phyloP scores from a whole-genome alignment of 2,113 vertebrate species.

The Cyprinus carpio region DNA sequence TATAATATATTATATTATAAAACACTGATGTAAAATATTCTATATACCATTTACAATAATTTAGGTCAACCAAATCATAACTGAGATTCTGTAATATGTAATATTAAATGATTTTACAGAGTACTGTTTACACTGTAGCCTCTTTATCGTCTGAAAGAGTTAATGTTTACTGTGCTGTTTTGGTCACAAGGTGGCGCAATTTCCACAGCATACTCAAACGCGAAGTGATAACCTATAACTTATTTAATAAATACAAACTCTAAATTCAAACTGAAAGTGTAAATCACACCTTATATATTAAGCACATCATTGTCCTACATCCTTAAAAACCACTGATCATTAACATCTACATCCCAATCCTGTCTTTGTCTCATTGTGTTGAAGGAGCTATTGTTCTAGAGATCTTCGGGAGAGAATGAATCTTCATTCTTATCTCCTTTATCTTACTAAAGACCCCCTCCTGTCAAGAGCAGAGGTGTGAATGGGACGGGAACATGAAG shows the following conservation, averaged over 20 bases:
- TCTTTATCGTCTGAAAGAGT: no score
- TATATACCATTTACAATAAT: neutral
- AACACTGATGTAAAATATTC: no score
- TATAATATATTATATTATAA: no score
- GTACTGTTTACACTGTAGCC: no score
- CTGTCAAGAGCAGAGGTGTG: neutral
- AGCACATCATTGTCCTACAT: neutral
- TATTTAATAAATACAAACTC: neutral
- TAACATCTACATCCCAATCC: constrained; percentile 9
- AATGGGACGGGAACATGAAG: neutral
- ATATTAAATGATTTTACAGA: no score
- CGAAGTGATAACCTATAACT: neutral
- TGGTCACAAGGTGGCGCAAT: neutral
- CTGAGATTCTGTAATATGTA: no score
- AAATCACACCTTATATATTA: neutral
- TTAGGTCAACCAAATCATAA: no score
- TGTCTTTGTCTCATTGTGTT: neutral
- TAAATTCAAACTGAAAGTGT: neutral
- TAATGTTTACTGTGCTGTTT: neutral
- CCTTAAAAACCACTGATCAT: neutral
- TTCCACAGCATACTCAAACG: neutral
- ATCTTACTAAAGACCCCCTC: neutral
- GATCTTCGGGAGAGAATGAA: neutral
- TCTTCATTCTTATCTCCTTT: neutral
- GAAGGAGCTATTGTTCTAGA: constrained; percentile 19